Percentiles rank a stretch among this genome's conserved stretches.
Conservation (phyloP, 2,888 invertebrate species). For the Mamestra brassicae region DNA sequence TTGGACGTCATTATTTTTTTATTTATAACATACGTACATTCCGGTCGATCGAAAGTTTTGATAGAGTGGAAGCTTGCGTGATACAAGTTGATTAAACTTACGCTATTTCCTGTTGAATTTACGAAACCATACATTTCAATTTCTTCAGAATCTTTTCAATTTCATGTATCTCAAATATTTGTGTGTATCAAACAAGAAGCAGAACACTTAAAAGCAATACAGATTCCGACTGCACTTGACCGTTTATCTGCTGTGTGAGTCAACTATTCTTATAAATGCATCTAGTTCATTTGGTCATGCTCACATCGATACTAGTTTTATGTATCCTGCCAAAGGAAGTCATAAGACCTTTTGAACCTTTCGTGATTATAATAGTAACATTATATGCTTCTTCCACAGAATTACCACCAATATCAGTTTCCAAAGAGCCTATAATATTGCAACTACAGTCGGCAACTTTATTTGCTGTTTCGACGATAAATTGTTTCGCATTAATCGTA, state of each 20-base stretch:
- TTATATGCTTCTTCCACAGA: conserved; percentile 9
- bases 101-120: not conserved
- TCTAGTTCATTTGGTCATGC: conserved; percentile 16
- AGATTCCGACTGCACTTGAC: conserved; percentile 34
- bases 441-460: conserved; percentile 29
- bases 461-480: conserved; percentile 53
- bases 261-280: conserved; percentile 38
- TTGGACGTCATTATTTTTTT: conserved; percentile 65
- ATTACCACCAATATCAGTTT: conserved; percentile 40
- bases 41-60: conserved; percentile 39
- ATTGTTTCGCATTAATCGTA: conserved; percentile 62
- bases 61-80: conserved; percentile 10
- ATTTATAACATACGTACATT: conserved; percentile 42
- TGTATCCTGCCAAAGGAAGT: conserved; percentile 53
- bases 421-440: conserved; percentile 22
- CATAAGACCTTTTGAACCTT: conserved; percentile 49
- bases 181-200: not conserved
- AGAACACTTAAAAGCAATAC: conserved; percentile 30
- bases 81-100: conserved; percentile 3
- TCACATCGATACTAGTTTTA: conserved; percentile 31
- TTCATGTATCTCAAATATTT: not conserved
- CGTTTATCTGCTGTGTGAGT: conserved; percentile 33
- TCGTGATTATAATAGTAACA: conserved; percentile 8
- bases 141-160: not conserved
- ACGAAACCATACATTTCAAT: not conserved